Percentiles rank a stretch among this genome's conserved stretches.
Conservation (phyloP, 1,140 invertebrate genomes). For the Bombus sibiricus region DNA sequence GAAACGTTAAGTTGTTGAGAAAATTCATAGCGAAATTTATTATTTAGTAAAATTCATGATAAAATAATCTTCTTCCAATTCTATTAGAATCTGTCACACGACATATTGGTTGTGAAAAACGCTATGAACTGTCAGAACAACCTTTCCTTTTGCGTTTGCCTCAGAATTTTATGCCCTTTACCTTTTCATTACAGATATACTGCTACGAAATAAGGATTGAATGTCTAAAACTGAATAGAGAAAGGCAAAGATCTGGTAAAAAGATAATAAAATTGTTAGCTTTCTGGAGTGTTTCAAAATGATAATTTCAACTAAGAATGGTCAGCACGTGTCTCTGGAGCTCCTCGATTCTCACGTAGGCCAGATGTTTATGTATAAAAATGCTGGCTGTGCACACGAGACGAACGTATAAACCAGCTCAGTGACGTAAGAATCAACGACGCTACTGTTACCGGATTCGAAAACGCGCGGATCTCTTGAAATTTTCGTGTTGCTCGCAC, state of each 20-base stretch:
- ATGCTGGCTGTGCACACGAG: background rate
- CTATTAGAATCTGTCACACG: background rate
- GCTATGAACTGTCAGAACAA: background rate
- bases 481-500: background rate
- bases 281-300: too few species aligned
- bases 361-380: conserved; percentile 1
- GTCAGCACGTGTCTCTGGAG: background rate
- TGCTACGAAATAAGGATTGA: too few species aligned
- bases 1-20: too few species aligned
- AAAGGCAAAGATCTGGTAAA: background rate
- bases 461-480: background rate
- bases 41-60: background rate
- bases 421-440: background rate
- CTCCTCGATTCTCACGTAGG: background rate
- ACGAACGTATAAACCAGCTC: conserved; percentile 1
- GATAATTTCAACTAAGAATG: background rate
- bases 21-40: too few species aligned
- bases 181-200: too few species aligned
- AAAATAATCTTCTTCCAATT: background rate
- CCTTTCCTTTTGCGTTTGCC: too few species aligned
- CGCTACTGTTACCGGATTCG: background rate
- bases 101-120: background rate
- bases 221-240: background rate
- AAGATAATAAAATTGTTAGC: background rate
- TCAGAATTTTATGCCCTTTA: too few species aligned